Evolutionary conservation across 2,888 invertebrate species (phyloP).

Genomic region (Cryptophagus acutangulus): DNA sequence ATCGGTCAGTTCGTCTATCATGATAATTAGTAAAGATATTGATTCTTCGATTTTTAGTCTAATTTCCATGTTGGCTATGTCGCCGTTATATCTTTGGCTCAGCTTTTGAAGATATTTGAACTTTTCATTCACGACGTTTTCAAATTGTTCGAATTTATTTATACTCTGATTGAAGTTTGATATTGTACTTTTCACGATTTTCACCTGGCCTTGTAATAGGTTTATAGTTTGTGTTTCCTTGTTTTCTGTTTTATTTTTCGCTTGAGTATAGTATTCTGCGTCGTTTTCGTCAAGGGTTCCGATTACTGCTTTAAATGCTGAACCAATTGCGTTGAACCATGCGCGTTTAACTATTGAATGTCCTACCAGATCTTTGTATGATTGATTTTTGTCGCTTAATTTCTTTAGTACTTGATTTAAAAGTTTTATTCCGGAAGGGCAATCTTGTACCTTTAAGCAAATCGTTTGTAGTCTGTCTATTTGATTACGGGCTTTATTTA

Average conservation of each 20-base stretch:
- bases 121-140: too few relatives aligned
- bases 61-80: constrained; percentile 15
- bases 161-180: too few relatives aligned
- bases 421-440: neutral
- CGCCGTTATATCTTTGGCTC: too few relatives aligned
- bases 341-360: constrained; percentile 10
- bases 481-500: constrained; percentile 5
- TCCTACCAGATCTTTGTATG: constrained; percentile 5
- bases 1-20: constrained; percentile 16
- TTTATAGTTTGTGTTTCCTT: constrained; percentile 10
- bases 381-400: constrained; percentile 6
- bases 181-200: too few relatives aligned
- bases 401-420: neutral
- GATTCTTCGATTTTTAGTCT: constrained; percentile 21
- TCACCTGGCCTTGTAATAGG: constrained; percentile 4
- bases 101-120: too few relatives aligned
- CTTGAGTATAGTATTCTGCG: constrained; percentile 18
- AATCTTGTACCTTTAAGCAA: neutral
- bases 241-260: constrained; percentile 13
- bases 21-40: constrained; percentile 16
- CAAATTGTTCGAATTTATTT: too few relatives aligned
- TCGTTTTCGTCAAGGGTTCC: constrained; percentile 21
- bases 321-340: constrained; percentile 14
- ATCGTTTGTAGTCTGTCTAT: neutral
- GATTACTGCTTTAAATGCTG: constrained; percentile 16